Percentiles rank a stretch among this genome's conserved stretches.
Conservation (phyloP, 2,113 vertebrate species). For the Nettapus auritus region DNA sequence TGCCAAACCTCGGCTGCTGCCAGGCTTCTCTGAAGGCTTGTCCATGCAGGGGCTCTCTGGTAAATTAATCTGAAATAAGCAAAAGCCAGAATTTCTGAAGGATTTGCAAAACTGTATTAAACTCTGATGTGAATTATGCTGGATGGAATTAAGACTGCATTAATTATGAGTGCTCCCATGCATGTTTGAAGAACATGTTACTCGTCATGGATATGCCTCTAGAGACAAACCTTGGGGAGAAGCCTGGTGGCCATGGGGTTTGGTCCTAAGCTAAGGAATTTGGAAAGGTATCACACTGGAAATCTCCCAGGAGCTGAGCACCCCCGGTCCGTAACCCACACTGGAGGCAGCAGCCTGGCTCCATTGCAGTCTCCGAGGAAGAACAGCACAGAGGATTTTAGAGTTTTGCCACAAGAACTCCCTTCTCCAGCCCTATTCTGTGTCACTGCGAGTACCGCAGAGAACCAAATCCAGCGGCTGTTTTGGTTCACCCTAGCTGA, state of each 20-base stretch:
- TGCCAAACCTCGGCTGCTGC: background rate
- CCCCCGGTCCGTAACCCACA: rapidly evolving
- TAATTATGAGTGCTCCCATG: background rate
- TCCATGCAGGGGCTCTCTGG: background rate
- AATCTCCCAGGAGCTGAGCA: background rate
- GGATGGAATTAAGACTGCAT: background rate
- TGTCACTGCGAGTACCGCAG: background rate
- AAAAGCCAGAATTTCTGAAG: background rate
- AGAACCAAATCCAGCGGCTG: constrained; percentile 34
- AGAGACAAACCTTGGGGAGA: background rate
- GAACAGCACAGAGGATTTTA: background rate
- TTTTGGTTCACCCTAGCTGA: background rate
- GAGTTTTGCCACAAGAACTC: background rate
- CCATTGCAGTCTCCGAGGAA: rapidly evolving
- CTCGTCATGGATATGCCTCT: background rate
- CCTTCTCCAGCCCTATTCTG: background rate
- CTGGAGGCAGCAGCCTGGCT: background rate
- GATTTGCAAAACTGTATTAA: background rate
- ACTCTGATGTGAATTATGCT: background rate
- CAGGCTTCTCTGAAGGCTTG: background rate
- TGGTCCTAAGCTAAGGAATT: background rate
- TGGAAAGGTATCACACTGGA: background rate
- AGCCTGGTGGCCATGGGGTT: rapidly evolving
- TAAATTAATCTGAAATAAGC: background rate
- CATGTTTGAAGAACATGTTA: background rate